Conservation (phyloP, 2,113 vertebrate species). For the Mesocricetus auratus region DNA sequence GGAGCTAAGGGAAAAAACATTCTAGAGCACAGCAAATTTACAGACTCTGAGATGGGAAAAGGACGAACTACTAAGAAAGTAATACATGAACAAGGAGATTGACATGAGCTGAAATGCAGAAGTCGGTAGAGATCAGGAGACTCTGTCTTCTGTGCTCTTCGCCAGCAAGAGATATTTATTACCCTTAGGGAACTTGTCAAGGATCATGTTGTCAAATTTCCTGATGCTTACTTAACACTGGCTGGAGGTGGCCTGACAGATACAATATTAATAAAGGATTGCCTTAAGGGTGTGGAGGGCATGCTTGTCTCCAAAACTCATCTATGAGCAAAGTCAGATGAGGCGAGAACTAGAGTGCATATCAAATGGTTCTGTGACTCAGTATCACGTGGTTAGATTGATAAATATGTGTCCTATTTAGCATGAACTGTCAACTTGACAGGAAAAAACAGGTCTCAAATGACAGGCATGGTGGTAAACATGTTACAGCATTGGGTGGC, state of each 20-base stretch:
- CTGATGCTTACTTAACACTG: constrained; percentile 38
- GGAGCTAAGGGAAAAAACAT: neutral
- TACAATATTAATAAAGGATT: constrained; percentile 59
- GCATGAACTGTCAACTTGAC: neutral
- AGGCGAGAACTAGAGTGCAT: neutral
- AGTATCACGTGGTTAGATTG: neutral
- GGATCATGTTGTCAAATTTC: constrained; percentile 30
- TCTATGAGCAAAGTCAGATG: constrained; percentile 36
- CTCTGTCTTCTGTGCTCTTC: neutral
- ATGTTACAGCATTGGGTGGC: neutral
- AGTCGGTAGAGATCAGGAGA: neutral
- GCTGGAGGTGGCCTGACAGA: constrained; percentile 55
- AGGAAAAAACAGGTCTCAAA: neutral
- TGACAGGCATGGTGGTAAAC: neutral
- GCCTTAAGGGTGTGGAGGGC: constrained; percentile 22
- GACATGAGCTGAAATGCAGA: neutral
- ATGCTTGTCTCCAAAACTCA: constrained; percentile 64
- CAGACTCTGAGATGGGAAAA: neutral
- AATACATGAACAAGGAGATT: neutral
- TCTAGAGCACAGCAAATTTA: neutral
- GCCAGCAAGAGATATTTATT: neutral
- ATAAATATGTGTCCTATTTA: neutral
- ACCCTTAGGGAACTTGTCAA: constrained; percentile 33
- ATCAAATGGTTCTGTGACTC: neutral
- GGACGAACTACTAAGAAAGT: neutral